These are phyloP conservation scores for Hassar affinis DNA, from an alignment of 2,113 vertebrate species.

Conservation along the genomic window DNA sequence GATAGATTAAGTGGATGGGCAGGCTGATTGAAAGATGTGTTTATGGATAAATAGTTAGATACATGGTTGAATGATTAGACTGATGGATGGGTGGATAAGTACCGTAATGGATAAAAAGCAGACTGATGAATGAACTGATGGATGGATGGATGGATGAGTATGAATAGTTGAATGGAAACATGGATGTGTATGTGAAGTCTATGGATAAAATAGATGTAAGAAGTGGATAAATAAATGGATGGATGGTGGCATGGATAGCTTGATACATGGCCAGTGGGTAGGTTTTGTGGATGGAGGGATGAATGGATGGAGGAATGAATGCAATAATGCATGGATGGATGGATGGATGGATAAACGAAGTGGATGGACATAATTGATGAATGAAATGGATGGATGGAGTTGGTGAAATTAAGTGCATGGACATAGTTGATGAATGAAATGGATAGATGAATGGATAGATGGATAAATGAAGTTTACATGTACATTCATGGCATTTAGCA, in stretches of 20 bases:
- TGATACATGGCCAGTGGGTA: too few relatives aligned
- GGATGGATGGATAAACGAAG: neutral
- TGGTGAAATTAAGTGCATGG: too few relatives aligned
- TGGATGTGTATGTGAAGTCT: neutral
- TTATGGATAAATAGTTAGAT: neutral
- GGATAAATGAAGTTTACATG: too few relatives aligned
- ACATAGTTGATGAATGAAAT: too few relatives aligned
- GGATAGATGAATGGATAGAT: too few relatives aligned
- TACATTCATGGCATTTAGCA: too few relatives aligned
- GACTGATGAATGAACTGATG: neutral
- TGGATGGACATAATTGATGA: neutral
- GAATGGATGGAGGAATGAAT: neutral
- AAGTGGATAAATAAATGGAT: neutral
- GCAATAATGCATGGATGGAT: too few relatives aligned
- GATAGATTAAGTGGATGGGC: neutral
- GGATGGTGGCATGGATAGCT: too few relatives aligned
- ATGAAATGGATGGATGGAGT: neutral
- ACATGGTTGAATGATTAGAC: neutral
- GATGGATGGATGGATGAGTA: neutral
- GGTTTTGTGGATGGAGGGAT: neutral
- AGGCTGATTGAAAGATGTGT: neutral
- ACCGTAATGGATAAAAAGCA: too few relatives aligned
- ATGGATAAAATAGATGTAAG: neutral
- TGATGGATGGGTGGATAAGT: neutral
- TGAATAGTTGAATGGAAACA: neutral